These are phyloP conservation scores for Drosophila hamatofila DNA, from an alignment of 2,888 invertebrate genomes.

Conservation along the genomic window DNA sequence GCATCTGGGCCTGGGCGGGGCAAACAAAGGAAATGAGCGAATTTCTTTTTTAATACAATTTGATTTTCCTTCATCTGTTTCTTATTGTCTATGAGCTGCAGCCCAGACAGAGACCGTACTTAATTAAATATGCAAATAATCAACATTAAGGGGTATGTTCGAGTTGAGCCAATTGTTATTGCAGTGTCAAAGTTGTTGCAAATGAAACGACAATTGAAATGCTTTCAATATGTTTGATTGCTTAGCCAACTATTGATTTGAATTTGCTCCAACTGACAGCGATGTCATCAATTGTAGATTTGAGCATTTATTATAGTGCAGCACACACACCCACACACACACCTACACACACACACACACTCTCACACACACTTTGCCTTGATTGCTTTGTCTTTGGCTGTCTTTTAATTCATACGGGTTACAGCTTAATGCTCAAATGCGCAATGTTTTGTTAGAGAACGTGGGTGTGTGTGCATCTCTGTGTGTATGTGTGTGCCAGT, in stretches of 20 bases:
- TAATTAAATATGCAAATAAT: slow-evolving; percentile 72
- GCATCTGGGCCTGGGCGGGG: slow-evolving; percentile 38
- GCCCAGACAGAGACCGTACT: slow-evolving; percentile 35
- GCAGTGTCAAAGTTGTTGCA: slow-evolving; percentile 19
- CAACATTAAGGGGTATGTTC: slow-evolving; percentile 42
- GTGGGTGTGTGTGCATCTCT: not conserved
- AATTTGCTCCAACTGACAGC: slow-evolving; percentile 61
- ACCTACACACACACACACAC: slow-evolving; percentile 1
- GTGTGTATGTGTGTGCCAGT: not conserved
- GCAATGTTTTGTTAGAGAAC: slow-evolving; percentile 18
- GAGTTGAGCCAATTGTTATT: slow-evolving; percentile 22
- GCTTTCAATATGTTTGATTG: slow-evolving; percentile 30
- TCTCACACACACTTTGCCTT: slow-evolving; percentile 29
- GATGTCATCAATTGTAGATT: slow-evolving; percentile 49
- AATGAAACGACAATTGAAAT: slow-evolving; percentile 24
- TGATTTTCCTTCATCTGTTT: slow-evolving; percentile 9
- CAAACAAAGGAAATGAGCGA: slow-evolving; percentile 36
- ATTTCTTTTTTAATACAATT: slow-evolving; percentile 5
- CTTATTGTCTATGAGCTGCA: slow-evolving; percentile 22
- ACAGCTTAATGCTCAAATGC: slow-evolving; percentile 20
- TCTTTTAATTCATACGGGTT: slow-evolving; percentile 33
- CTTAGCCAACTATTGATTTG: slow-evolving; percentile 56
- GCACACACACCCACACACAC: slow-evolving; percentile 10
- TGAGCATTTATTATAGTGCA: slow-evolving; percentile 33
- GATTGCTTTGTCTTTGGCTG: slow-evolving; percentile 57